phyloP scores from a whole-genome alignment of 1,140 invertebrate genomes.

The Bombus vancouverensis region DNA sequence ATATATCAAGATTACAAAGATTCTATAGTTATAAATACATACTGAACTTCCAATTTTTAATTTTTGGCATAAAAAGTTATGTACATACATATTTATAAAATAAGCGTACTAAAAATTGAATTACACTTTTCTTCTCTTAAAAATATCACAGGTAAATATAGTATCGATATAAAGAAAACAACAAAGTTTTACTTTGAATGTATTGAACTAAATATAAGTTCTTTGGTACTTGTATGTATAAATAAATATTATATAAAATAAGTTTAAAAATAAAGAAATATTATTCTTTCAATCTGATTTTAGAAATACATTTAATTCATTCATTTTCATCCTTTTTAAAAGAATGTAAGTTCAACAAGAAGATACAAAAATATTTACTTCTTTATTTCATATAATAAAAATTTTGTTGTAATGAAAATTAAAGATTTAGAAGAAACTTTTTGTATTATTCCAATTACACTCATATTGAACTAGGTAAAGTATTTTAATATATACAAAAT shows the following conservation, averaged over 20 bases:
- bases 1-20: constrained; percentile 11
- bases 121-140: background rate
- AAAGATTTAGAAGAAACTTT: background rate
- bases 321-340: background rate
- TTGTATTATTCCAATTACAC: background rate
- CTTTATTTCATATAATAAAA: background rate
- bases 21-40: constrained; percentile 15
- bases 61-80: background rate
- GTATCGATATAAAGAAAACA: constrained; percentile 4
- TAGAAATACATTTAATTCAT: constrained; percentile 3
- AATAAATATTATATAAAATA: constrained; percentile 10
- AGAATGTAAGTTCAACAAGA: background rate
- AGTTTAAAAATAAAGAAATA: background rate
- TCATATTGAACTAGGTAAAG: background rate
- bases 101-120: constrained; percentile 16
- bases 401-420: background rate
- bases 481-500: background rate
- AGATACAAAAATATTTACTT: background rate
- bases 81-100: constrained; percentile 26
- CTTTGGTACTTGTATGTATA: background rate
- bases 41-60: constrained; percentile 14
- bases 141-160: constrained; percentile 46
- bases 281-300: background rate
- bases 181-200: background rate
- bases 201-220: constrained; percentile 18